Evolutionary conservation across 2,113 vertebrate genomes (phyloP).

Genomic region (Lucifuga dentata): DNA sequence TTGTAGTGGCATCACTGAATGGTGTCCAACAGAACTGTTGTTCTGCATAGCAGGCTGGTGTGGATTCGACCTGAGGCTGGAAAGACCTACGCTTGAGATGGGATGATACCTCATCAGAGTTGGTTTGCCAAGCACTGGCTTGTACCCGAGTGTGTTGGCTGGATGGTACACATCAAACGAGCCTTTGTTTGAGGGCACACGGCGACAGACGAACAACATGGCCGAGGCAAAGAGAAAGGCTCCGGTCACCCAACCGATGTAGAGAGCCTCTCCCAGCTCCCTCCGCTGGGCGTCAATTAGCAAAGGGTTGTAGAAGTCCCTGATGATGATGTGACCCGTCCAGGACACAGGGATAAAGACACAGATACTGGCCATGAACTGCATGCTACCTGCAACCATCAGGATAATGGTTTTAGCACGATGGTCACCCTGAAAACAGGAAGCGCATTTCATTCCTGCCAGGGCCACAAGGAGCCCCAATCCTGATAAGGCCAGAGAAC

Average conservation of each 20-base stretch:
- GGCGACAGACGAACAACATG: slow-evolving; percentile 75
- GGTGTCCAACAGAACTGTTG: slow-evolving; percentile 26
- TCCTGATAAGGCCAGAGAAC: slow-evolving; percentile 80
- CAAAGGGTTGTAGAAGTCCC: slow-evolving; percentile 83
- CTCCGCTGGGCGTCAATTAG: slow-evolving; percentile 81
- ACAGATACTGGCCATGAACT: slow-evolving; percentile 76
- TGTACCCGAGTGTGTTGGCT: slow-evolving; percentile 45
- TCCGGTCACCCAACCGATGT: slow-evolving; percentile 83
- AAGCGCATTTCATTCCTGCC: slow-evolving; percentile 77
- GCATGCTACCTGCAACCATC: slow-evolving; percentile 79
- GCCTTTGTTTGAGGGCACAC: slow-evolving; percentile 37
- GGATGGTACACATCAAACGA: slow-evolving; percentile 54
- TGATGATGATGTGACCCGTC: slow-evolving; percentile 83
- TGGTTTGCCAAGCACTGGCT: neutral
- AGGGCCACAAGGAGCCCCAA: slow-evolving; percentile 86
- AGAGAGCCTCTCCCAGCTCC: slow-evolving; percentile 85
- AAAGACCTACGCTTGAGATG: slow-evolving; percentile 26
- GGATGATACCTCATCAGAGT: slow-evolving; percentile 57
- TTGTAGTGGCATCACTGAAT: slow-evolving; percentile 15
- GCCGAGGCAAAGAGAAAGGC: slow-evolving; percentile 78
- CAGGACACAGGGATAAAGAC: slow-evolving; percentile 85
- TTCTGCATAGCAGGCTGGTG: slow-evolving; percentile 36
- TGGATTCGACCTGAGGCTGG: slow-evolving; percentile 26
- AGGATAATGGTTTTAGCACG: slow-evolving; percentile 79
- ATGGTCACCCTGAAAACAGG: slow-evolving; percentile 67